Percentiles rank a stretch among this genome's conserved stretches.
phyloP scores from a whole-genome alignment of 2,797 vertebrate species.

The Amazona ochrocephala region DNA sequence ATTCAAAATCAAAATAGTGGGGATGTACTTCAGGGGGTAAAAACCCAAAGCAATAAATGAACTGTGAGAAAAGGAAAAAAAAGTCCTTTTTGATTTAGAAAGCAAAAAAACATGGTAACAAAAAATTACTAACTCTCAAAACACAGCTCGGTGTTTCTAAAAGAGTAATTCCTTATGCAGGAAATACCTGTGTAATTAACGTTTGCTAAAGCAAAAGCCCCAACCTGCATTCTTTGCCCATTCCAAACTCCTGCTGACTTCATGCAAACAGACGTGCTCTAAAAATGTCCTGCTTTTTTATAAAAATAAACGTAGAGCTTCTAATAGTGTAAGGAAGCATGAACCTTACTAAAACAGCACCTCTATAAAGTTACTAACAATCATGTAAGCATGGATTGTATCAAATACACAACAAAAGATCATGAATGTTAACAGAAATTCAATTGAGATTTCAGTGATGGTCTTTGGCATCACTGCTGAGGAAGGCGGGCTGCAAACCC shows the following conservation, averaged over 20 bases:
- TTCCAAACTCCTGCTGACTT: constrained; percentile 8
- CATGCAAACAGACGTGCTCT: not conserved
- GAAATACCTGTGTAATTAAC: constrained; percentile 15
- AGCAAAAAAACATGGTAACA: not conserved
- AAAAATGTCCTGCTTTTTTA: not conserved
- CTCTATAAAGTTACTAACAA: not conserved
- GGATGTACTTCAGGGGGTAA: not conserved
- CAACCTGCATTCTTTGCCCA: not conserved
- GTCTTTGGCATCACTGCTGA: not conserved
- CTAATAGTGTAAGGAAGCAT: not conserved
- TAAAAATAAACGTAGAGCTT: not conserved
- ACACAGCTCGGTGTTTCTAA: not conserved
- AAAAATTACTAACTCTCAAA: not conserved
- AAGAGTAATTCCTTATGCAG: not conserved
- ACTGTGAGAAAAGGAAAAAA: not conserved
- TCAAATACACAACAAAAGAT: not conserved
- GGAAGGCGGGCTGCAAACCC: not conserved
- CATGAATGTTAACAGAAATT: not conserved
- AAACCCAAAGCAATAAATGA: not conserved
- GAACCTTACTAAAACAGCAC: not conserved
- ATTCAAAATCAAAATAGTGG: not conserved
- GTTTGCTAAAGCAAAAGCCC: not conserved
- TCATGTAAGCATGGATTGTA: not conserved
- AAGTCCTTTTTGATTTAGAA: not conserved
- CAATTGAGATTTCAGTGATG: not conserved